These are phyloP conservation scores for Magallana nippona DNA, from an alignment of 2,888 invertebrate genomes.

Conservation along the genomic window DNA sequence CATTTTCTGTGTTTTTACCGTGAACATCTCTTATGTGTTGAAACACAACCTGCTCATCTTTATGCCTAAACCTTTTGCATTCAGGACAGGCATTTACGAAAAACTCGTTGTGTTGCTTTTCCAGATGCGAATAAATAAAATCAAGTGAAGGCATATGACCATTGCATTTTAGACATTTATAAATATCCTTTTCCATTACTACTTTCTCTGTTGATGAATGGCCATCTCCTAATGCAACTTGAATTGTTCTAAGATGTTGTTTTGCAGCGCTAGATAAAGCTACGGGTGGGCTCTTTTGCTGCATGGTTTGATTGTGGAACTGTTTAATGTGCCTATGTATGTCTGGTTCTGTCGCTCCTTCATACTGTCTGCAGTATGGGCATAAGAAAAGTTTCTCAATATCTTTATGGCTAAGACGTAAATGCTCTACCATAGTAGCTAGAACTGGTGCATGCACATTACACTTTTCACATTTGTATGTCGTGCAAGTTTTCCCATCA, in stretches of 20 bases:
- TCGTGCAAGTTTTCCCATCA: slow-evolving; percentile 54
- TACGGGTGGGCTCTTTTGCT: slow-evolving; percentile 64
- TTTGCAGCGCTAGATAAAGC: slow-evolving; percentile 72
- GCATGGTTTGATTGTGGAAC: slow-evolving; percentile 68
- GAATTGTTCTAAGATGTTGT: slow-evolving; percentile 64
- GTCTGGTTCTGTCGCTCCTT: slow-evolving; percentile 67
- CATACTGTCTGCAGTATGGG: slow-evolving; percentile 69
- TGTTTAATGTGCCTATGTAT: slow-evolving; percentile 69
- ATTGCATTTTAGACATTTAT: slow-evolving; percentile 72
- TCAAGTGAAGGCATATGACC: slow-evolving; percentile 69
- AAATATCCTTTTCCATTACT: slow-evolving; percentile 70
- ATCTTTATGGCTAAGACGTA: slow-evolving; percentile 67
- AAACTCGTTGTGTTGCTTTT: slow-evolving; percentile 67
- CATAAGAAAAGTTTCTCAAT: slow-evolving; percentile 70
- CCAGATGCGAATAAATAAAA: slow-evolving; percentile 68
- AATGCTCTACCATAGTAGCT: slow-evolving; percentile 71
- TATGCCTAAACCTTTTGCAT: slow-evolving; percentile 70
- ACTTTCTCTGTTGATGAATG: slow-evolving; percentile 61
- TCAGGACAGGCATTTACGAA: slow-evolving; percentile 67
- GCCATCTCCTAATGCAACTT: slow-evolving; percentile 63
- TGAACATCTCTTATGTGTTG: slow-evolving; percentile 61
- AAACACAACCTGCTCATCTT: slow-evolving; percentile 61
- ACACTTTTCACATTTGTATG: slow-evolving; percentile 73
- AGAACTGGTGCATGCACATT: slow-evolving; percentile 73
- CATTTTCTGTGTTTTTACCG: slow-evolving; percentile 53